Conservation (phyloP, 2,113 vertebrate species). For the Myiozetetes cayanensis region DNA sequence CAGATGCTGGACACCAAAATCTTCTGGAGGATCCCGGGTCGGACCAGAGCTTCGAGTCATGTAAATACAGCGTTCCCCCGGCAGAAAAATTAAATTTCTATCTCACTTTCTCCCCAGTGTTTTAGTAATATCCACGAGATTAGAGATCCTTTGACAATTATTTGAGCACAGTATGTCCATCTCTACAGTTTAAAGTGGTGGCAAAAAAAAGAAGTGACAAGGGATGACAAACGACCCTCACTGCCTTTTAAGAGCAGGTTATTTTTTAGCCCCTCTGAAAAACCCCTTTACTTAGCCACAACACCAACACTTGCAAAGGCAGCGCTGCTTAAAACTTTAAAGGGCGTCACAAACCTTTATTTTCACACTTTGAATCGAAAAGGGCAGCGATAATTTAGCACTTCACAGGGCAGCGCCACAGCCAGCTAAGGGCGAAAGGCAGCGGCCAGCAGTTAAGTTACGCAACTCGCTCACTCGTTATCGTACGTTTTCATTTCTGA, state of each 20-base stretch:
- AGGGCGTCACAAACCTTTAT: background rate
- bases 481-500: background rate
- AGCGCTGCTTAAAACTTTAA: background rate
- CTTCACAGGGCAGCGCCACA: background rate
- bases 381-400: too few relatives aligned
- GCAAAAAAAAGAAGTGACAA: background rate
- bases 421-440: background rate
- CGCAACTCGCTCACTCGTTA: background rate
- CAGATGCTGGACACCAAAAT: background rate
- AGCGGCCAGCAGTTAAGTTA: accelerated
- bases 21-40: background rate
- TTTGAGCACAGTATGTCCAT: background rate
- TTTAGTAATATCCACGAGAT: background rate
- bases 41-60: background rate
- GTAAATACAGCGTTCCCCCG: accelerated
- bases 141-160: background rate
- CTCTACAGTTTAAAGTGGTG: background rate
- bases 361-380: background rate
- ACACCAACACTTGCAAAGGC: background rate
- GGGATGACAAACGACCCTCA: background rate
- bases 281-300: background rate
- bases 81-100: background rate
- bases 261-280: background rate
- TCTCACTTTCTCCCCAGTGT: background rate
- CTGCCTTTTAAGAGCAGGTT: background rate